A percentile compares a stretch with the other conserved stretches of the same genome.
phyloP scores from a whole-genome alignment of 2,797 vertebrate species.

The Sebastes iracundus region DNA sequence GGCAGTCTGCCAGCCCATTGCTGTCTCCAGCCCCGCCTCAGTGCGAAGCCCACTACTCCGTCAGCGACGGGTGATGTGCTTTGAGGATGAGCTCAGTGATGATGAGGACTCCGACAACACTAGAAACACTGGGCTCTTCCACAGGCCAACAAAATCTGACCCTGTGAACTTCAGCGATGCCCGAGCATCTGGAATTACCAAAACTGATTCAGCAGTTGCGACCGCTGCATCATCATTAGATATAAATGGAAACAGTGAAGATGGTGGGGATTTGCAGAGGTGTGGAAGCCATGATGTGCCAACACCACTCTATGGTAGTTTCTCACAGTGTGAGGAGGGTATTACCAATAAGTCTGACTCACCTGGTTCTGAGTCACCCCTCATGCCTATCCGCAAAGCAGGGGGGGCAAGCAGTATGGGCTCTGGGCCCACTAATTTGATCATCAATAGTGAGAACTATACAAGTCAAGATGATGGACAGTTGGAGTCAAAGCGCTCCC shows the following conservation, averaged over 20 bases:
- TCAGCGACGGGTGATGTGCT: conserved; percentile 86
- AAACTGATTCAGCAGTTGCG: conserved; percentile 59
- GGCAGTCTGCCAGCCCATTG: conserved; percentile 71
- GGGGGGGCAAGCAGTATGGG: background rate
- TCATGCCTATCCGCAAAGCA: conserved; percentile 67
- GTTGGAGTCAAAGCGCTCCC: conserved; percentile 84
- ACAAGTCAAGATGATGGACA: conserved; percentile 73
- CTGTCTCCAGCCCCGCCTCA: conserved; percentile 82
- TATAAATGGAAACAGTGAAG: conserved; percentile 68
- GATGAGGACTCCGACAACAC: conserved; percentile 38
- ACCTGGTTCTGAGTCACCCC: conserved; percentile 67
- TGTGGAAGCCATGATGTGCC: conserved; percentile 63
- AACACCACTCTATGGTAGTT: conserved; percentile 64
- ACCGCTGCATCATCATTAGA: conserved; percentile 71
- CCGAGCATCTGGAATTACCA: conserved; percentile 48
- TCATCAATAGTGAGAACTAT: conserved; percentile 67
- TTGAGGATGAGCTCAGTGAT: conserved; percentile 81
- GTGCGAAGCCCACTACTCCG: conserved; percentile 89
- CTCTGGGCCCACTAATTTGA: conserved; percentile 57
- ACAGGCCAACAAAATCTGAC: conserved; percentile 15
- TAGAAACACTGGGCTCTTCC: background rate
- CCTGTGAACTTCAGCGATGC: background rate
- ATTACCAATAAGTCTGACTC: conserved; percentile 2
- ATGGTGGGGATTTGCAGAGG: conserved; percentile 65
- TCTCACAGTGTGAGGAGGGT: conserved; percentile 71